A percentile compares a stretch with the other conserved stretches of the same genome.
These are phyloP conservation scores for Polymixis lichenea DNA, from an alignment of 2,888 invertebrate species.

Conservation along the genomic window DNA sequence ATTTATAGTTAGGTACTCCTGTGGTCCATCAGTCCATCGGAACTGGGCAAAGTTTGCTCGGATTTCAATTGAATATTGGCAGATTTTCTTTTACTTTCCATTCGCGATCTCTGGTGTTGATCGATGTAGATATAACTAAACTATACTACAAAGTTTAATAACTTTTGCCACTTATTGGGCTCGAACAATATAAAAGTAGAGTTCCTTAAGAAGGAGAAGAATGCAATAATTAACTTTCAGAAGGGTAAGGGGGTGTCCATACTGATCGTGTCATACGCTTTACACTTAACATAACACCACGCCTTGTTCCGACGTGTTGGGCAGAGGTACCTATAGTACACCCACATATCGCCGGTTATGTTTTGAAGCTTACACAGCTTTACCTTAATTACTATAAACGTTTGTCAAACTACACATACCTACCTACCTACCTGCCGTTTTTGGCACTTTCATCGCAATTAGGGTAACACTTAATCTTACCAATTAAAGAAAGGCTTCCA, in stretches of 20 bases:
- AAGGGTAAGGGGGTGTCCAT: background rate
- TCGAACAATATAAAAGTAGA: background rate
- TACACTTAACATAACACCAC: too few relatives aligned
- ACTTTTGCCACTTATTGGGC: background rate
- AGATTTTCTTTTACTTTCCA: background rate
- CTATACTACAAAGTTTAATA: background rate
- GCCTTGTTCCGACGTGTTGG: too few relatives aligned
- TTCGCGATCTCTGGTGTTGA: background rate
- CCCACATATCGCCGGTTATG: too few relatives aligned
- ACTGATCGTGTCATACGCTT: background rate
- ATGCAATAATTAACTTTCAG: background rate
- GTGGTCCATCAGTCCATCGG: background rate
- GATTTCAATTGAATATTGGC: conserved; percentile 2
- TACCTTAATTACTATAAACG: background rate
- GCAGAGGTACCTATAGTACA: too few relatives aligned
- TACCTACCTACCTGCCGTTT: background rate
- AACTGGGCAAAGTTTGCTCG: background rate
- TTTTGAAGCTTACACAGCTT: too few relatives aligned
- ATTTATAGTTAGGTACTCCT: background rate
- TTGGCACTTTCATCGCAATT: background rate
- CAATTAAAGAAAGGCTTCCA: conserved; percentile 16
- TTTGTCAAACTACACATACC: background rate
- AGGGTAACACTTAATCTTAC: conserved; percentile 10
- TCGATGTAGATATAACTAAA: background rate
- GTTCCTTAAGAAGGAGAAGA: background rate